Conservation (phyloP, 2,797 vertebrate genomes). For the Poeciliopsis paucimaculata region DNA sequence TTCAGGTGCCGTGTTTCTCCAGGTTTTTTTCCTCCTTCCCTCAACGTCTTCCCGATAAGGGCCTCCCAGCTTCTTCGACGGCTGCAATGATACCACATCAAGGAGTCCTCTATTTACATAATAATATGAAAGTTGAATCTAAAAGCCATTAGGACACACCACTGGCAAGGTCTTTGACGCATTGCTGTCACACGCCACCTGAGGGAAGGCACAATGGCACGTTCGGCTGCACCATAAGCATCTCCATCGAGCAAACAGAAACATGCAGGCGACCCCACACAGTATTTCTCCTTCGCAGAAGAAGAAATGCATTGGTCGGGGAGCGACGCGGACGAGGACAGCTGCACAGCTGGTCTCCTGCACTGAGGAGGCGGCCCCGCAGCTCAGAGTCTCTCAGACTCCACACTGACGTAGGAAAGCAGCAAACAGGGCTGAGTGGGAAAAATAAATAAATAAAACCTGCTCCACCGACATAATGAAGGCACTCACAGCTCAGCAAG, state of each 20-base stretch:
- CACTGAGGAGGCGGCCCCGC: slow-evolving; percentile 36
- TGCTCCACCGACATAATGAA: slow-evolving; percentile 17
- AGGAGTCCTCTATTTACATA: slow-evolving; percentile 71
- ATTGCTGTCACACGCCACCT: slow-evolving; percentile 60
- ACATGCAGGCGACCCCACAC: slow-evolving; percentile 22
- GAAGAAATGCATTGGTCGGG: slow-evolving; percentile 26
- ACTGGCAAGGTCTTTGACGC: slow-evolving; percentile 66
- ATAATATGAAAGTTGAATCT: slow-evolving; percentile 71
- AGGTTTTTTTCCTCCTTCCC: slow-evolving; percentile 38
- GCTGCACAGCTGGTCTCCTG: slow-evolving; percentile 59
- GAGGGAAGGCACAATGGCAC: slow-evolving; percentile 55
- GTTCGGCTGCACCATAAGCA: background rate
- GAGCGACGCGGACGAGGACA: slow-evolving; percentile 34
- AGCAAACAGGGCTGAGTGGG: background rate
- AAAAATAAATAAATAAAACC: background rate
- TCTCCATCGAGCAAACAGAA: background rate
- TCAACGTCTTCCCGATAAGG: slow-evolving; percentile 51
- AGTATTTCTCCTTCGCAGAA: background rate
- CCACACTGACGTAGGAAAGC: slow-evolving; percentile 30
- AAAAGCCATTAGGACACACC: slow-evolving; percentile 70
- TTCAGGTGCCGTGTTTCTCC: slow-evolving; percentile 65
- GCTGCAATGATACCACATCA: slow-evolving; percentile 62
- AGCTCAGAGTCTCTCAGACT: slow-evolving; percentile 34
- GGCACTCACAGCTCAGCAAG: slow-evolving; percentile 23
- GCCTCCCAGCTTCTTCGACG: slow-evolving; percentile 61